These are phyloP conservation scores for Platysteira castanea DNA, from an alignment of 2,113 vertebrate species.

Conservation along the genomic window DNA sequence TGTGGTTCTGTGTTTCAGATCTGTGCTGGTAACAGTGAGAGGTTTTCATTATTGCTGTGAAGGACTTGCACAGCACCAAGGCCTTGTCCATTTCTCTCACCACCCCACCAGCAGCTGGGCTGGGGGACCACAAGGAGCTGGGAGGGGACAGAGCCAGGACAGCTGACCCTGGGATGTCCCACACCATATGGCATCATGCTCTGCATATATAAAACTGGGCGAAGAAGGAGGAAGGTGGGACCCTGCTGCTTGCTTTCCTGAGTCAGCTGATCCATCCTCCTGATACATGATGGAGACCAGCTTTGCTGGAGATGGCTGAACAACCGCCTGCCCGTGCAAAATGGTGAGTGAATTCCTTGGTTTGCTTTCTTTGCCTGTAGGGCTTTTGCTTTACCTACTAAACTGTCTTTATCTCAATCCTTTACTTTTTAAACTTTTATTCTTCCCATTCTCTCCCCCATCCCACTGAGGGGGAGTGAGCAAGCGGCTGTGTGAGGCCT, in stretches of 20 bases:
- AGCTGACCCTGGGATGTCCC: neutral
- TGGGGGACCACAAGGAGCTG: neutral
- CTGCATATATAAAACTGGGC: too few relatives aligned
- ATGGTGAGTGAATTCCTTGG: neutral
- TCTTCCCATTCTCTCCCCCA: neutral
- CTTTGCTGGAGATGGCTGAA: neutral
- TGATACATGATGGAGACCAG: neutral
- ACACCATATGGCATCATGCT: too few relatives aligned
- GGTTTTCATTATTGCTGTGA: neutral
- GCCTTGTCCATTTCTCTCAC: neutral
- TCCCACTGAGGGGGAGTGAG: neutral
- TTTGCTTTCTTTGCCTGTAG: neutral
- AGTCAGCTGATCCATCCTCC: neutral
- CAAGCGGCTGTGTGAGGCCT: rapidly evolving
- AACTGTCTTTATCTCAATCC: neutral
- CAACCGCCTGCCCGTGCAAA: neutral
- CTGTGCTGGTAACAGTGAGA: neutral
- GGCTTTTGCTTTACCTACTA: neutral
- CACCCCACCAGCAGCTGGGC: neutral
- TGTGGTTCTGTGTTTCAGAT: rapidly evolving
- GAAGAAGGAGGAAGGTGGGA: neutral
- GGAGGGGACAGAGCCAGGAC: neutral
- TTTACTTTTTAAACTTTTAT: neutral
- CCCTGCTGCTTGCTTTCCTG: rapidly evolving
- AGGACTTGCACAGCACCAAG: rapidly evolving